Evolutionary conservation across 2,888 invertebrate genomes (phyloP).

Genomic region (Dioctria linearis): DNA sequence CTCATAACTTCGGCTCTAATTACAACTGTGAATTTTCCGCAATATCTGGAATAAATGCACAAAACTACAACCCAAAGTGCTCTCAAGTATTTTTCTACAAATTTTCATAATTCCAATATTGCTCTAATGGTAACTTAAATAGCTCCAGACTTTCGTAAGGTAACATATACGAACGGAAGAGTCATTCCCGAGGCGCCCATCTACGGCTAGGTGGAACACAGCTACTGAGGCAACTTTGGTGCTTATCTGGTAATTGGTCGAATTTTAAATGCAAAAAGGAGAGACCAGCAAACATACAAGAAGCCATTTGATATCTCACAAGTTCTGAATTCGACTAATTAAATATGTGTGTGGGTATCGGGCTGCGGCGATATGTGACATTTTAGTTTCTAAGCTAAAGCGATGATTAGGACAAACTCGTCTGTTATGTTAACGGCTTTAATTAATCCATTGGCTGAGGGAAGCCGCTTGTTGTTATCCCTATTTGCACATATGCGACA

Average conservation of each 20-base stretch:
- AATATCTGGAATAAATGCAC: no score
- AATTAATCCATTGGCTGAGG: slow-evolving; percentile 28
- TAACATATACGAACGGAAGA: not conserved
- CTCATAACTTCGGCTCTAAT: no score
- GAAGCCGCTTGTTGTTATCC: slow-evolving; percentile 5
- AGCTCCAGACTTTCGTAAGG: no score
- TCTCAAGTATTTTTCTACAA: no score
- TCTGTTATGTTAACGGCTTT: slow-evolving; percentile 38
- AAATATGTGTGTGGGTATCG: not conserved
- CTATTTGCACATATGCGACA: slow-evolving; percentile 8
- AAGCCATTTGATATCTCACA: not conserved
- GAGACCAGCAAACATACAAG: not conserved
- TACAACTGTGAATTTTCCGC: no score
- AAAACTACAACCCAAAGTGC: no score
- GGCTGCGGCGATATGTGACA: not conserved
- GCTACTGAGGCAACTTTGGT: not conserved
- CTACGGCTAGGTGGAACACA: not conserved
- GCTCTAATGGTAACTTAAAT: no score
- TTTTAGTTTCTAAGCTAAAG: slow-evolving; percentile 24
- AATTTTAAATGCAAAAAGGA: not conserved
- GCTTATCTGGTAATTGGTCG: slow-evolving; percentile 14
- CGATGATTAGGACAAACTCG: slow-evolving; percentile 15
- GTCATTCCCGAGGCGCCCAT: not conserved
- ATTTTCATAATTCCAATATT: no score
- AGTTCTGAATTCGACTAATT: no score